A percentile compares a stretch with the other conserved stretches of the same genome.
phyloP scores from a whole-genome alignment of 2,888 invertebrate species.

The Ariolimax columbianus region DNA sequence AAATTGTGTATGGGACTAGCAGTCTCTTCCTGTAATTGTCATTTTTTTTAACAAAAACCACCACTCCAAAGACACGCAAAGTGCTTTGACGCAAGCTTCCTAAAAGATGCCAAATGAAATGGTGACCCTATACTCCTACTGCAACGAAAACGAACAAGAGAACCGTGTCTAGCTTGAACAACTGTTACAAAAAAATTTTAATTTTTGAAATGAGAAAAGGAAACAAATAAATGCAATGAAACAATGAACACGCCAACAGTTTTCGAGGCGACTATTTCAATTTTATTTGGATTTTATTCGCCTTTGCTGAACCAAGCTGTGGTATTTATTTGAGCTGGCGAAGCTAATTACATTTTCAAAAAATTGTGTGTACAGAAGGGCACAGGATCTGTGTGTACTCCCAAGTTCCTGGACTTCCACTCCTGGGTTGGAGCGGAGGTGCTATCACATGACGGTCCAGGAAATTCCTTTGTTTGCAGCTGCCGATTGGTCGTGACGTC shows the following conservation, averaged over 20 bases:
- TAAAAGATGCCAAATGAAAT: too few species aligned
- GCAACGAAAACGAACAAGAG: too few species aligned
- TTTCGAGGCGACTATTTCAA: not conserved
- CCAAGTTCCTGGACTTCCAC: not conserved
- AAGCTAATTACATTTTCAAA: not conserved
- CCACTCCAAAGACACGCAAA: too few species aligned
- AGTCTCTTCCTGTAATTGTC: too few species aligned
- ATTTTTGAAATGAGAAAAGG: not conserved
- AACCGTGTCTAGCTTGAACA: too few species aligned
- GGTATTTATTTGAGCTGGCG: conserved; percentile 2
- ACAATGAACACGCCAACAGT: not conserved
- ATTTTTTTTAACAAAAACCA: too few species aligned
- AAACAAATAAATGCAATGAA: not conserved
- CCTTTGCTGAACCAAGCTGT: not conserved
- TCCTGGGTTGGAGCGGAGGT: conserved; percentile 12
- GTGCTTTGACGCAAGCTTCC: too few species aligned
- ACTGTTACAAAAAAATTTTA: not conserved
- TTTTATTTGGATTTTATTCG: not conserved
- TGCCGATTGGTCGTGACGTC: conserved; percentile 46
- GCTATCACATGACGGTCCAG: conserved; percentile 38
- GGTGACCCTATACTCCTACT: too few species aligned
- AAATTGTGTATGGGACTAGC: too few species aligned
- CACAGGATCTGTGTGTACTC: conserved; percentile 13
- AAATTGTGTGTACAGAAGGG: not conserved
- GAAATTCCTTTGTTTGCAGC: conserved; percentile 35